phyloP scores from a whole-genome alignment of 1,140 invertebrate species.

The Atta cephalotes region DNA sequence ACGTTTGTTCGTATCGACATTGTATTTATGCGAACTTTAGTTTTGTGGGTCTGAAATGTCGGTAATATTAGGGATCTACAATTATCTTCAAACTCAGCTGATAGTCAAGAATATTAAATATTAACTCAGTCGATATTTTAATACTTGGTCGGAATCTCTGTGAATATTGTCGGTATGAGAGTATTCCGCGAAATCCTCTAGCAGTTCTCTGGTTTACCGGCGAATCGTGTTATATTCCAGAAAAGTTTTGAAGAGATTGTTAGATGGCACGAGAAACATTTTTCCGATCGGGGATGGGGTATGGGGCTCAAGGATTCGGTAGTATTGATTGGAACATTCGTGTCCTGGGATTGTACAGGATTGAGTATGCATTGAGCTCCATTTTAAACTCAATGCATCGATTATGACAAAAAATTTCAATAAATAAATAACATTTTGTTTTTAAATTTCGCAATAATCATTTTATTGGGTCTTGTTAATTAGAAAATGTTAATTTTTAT shows the following conservation, averaged over 20 bases:
- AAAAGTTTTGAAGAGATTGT: not conserved
- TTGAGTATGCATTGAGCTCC: not conserved
- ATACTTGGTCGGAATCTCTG: not conserved
- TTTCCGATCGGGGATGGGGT: not conserved
- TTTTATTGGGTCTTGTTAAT: not conserved
- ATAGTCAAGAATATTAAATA: not conserved
- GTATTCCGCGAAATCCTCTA: not conserved
- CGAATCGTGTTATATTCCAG: not conserved
- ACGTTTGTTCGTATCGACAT: not conserved
- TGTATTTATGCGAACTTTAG: not conserved
- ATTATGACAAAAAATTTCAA: not conserved
- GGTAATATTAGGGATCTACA: not conserved
- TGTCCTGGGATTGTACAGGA: constrained; percentile 42
- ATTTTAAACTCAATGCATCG: constrained; percentile 24
- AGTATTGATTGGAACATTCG: constrained; percentile 49
- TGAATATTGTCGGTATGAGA: not conserved
- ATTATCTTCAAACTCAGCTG: not conserved
- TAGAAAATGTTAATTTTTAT: not conserved
- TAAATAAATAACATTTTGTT: not conserved
- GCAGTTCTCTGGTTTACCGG: constrained; percentile 29
- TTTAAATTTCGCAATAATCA: not conserved
- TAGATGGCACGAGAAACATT: constrained; percentile 22
- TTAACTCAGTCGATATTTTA: not conserved
- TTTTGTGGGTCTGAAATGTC: not conserved
- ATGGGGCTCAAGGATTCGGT: constrained; percentile 42